Evolutionary conservation across 2,888 invertebrate genomes (phyloP).

Genomic region (Andrena hattorfiana): DNA sequence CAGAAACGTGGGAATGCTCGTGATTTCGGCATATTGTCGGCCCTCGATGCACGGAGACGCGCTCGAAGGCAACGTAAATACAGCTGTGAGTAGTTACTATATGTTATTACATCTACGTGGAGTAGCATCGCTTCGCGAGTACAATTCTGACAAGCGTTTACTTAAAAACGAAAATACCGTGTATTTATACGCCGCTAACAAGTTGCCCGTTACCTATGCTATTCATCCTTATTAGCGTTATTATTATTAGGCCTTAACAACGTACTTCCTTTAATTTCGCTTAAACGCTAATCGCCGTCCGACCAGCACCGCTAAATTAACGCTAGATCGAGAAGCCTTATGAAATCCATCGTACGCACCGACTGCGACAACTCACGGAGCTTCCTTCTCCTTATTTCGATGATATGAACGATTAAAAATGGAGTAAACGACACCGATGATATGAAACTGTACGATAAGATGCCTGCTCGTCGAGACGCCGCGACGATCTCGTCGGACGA

Average conservation of each 20-base stretch:
- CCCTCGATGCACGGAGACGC: slow-evolving; percentile 56
- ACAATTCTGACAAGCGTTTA: slow-evolving; percentile 75
- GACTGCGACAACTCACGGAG: slow-evolving; percentile 63
- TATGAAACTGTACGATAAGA: slow-evolving; percentile 75
- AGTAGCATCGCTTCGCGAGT: slow-evolving; percentile 75
- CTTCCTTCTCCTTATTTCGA: slow-evolving; percentile 53
- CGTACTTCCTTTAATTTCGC: slow-evolving; percentile 69
- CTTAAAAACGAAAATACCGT: slow-evolving; percentile 74
- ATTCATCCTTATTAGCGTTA: slow-evolving; percentile 53
- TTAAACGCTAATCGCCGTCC: slow-evolving; percentile 74
- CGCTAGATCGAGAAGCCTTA: slow-evolving; percentile 78
- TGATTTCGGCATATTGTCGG: not conserved
- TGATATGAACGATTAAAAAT: slow-evolving; percentile 78
- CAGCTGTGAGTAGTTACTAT: slow-evolving; percentile 62
- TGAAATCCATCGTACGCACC: slow-evolving; percentile 68
- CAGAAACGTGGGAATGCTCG: not conserved
- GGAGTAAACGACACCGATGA: slow-evolving; percentile 77
- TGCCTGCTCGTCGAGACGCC: slow-evolving; percentile 55
- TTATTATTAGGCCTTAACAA: slow-evolving; percentile 80
- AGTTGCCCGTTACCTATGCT: slow-evolving; percentile 55
- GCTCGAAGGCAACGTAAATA: slow-evolving; percentile 71
- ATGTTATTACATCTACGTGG: slow-evolving; percentile 59
- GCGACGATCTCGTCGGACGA: slow-evolving; percentile 20
- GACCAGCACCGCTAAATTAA: slow-evolving; percentile 64
- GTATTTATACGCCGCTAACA: slow-evolving; percentile 64